Evolutionary conservation across 2,888 invertebrate genomes (phyloP).

Genomic region (Melieria crassipennis): DNA sequence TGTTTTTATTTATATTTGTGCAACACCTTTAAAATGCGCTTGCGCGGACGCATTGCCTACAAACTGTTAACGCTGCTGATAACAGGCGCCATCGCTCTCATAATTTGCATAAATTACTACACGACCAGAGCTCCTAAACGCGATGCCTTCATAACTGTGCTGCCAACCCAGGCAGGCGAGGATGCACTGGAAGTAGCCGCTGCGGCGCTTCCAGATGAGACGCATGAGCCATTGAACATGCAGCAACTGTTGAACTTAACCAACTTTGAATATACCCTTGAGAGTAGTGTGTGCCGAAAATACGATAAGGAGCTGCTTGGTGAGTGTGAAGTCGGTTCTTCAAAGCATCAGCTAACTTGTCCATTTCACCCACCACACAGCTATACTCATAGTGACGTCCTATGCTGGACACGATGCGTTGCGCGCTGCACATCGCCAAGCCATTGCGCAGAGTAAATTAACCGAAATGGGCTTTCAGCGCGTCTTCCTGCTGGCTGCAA

Average conservation of each 20-base stretch:
- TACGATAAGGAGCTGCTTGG: constrained; percentile 59
- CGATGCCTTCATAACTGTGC: constrained; percentile 55
- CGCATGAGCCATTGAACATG: not conserved
- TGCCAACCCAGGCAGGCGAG: constrained; percentile 40
- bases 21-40: constrained; percentile 53
- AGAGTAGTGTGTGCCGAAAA: constrained; percentile 53
- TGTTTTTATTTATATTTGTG: constrained; percentile 12
- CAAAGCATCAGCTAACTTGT: not conserved
- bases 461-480: constrained; percentile 70
- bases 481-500: constrained; percentile 75
- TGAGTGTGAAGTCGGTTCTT: constrained; percentile 34
- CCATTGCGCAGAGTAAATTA: constrained; percentile 72
- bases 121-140: constrained; percentile 43
- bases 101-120: constrained; percentile 54
- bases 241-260: constrained; percentile 55
- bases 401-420: constrained; percentile 78
- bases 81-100: constrained; percentile 50
- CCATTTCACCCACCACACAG: constrained; percentile 42
- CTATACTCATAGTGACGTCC: constrained; percentile 75
- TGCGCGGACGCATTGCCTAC: constrained; percentile 53
- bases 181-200: not conserved
- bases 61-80: constrained; percentile 54
- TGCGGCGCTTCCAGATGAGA: not conserved
- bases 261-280: constrained; percentile 55
- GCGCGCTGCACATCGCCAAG: constrained; percentile 76